Evolutionary conservation across 2,113 vertebrate species (phyloP).

Genomic region (Grammomys dolichurus): DNA sequence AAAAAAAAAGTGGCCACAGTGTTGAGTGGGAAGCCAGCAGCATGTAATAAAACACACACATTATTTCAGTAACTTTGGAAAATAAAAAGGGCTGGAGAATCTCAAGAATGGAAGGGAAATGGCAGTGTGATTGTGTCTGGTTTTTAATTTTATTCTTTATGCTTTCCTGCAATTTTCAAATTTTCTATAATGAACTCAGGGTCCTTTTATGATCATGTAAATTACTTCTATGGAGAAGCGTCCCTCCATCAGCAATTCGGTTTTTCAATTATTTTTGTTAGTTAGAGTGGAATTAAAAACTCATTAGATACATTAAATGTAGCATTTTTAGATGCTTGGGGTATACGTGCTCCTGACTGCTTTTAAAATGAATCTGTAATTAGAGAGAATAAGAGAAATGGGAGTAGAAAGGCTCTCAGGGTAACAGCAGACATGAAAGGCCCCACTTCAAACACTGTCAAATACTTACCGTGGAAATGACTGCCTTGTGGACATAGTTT

Average conservation of each 20-base stretch:
- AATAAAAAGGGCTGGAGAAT: slow-evolving; percentile 51
- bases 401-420: slow-evolving; percentile 62
- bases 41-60: background rate
- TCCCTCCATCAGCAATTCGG: slow-evolving; percentile 69
- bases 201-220: slow-evolving; percentile 73
- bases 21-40: background rate
- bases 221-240: slow-evolving; percentile 69
- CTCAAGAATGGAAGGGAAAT: slow-evolving; percentile 15
- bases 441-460: slow-evolving; percentile 66
- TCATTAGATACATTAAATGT: slow-evolving; percentile 77
- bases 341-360: slow-evolving; percentile 69
- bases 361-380: slow-evolving; percentile 81
- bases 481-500: slow-evolving; percentile 63
- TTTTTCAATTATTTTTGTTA: slow-evolving; percentile 83
- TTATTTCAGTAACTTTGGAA: slow-evolving; percentile 47
- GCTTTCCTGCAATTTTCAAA: slow-evolving; percentile 68
- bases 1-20: background rate
- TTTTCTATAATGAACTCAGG: slow-evolving; percentile 76
- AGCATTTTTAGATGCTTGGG: slow-evolving; percentile 80
- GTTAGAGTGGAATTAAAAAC: slow-evolving; percentile 81
- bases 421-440: slow-evolving; percentile 42
- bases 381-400: slow-evolving; percentile 77
- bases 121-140: slow-evolving; percentile 31
- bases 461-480: slow-evolving; percentile 57
- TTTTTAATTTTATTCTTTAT: slow-evolving; percentile 76